These are phyloP conservation scores for Balaeniceps rex DNA, from an alignment of 2,113 vertebrate genomes.

Conservation along the genomic window DNA sequence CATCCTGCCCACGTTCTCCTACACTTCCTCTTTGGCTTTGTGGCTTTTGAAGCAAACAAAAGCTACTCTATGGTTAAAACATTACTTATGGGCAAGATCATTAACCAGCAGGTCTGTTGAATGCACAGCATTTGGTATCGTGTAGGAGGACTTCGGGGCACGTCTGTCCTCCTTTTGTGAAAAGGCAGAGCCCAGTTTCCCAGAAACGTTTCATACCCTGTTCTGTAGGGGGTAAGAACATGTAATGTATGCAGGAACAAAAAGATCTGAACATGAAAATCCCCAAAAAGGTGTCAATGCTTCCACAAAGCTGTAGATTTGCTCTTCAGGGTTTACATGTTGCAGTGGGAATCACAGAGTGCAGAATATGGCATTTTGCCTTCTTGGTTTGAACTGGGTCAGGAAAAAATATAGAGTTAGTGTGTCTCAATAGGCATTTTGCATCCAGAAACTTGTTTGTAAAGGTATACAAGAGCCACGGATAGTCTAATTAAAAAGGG, in stretches of 20 bases:
- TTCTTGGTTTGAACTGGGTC: not conserved
- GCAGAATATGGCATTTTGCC: not conserved
- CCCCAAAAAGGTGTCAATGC: not conserved
- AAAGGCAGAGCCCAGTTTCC: not conserved
- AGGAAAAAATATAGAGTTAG: not conserved
- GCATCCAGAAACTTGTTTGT: not conserved
- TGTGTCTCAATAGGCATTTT: not conserved
- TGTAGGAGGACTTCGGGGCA: constrained; percentile 29
- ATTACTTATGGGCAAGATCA: constrained; percentile 65
- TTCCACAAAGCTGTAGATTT: not conserved
- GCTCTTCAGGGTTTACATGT: not conserved
- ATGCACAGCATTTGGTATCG: not conserved
- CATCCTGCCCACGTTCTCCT: constrained; percentile 72
- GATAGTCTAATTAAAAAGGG: not conserved
- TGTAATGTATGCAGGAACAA: not conserved
- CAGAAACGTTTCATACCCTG: not conserved
- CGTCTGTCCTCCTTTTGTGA: not conserved
- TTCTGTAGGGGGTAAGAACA: not conserved
- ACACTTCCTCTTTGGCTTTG: constrained; percentile 79
- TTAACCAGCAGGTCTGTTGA: constrained; percentile 58
- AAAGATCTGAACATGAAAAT: not conserved
- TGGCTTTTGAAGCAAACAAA: constrained; percentile 69
- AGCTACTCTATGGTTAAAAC: constrained; percentile 58
- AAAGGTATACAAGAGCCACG: not conserved
- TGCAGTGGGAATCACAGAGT: not conserved